Base-by-base conservation (phyloP, 2,888 invertebrate species). In the Congeria kusceri region DNA sequence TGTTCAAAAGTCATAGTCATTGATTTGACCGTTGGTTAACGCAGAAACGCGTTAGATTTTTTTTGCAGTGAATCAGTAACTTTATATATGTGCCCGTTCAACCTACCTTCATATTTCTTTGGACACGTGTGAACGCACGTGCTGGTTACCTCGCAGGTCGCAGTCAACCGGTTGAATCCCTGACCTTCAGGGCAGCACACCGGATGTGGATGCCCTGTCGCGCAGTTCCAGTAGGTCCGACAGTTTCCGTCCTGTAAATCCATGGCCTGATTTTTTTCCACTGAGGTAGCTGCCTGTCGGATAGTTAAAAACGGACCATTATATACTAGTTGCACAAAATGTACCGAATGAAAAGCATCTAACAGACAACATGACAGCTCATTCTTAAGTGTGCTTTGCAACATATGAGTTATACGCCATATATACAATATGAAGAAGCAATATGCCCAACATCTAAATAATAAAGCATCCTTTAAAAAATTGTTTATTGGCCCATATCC, bases 161-260 rank as follows among this genome's bases (percentile, higher is more conserved):
- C 28, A 20, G 25, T 63, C 27, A 71, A 71, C 11, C 49, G 63
- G 57, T 81, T 74, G 46, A 69, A 81, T 0, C 77, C 71, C 25
- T 71, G 46, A 47, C 74, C 74, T 25, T 44, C 59, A 1, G 46
- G 56, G 59, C 81, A 81, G 29, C 81, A 81, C 0, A 64, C 74
- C 1, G 81, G 77, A 44, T 69, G 68, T 18, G 74, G 77, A n/a
- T 67, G 62, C n/a, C 71, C 64, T 1, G 67, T 46, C 0, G 46
- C 29, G 47, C 81, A 81, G 25, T 74, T 56, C 68, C 68, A 77
- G 49, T 74, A 63, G 3, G 77, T 81, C n/a, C 58, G 71, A 53
- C 81, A 81, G 61, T 81, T 81, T 13, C 49, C 67, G 28, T 81
- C 81, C 1, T 39, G 59, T 11, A 70, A 64, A 18, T 74, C 25